Evolutionary conservation across 1,140 invertebrate species (phyloP).

Genomic region (Mycetomoellerius zeteki): DNA sequence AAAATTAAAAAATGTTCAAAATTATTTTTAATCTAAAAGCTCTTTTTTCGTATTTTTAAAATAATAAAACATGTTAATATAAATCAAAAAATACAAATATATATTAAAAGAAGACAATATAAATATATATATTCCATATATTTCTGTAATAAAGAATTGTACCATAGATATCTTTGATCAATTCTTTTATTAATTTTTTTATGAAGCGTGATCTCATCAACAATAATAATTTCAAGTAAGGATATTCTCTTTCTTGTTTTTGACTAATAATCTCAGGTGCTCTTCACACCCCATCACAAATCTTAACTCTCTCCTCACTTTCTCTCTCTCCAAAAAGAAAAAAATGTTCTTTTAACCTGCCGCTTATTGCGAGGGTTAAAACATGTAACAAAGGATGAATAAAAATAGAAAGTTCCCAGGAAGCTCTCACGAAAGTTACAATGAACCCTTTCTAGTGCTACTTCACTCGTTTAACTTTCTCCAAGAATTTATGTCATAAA

Average conservation of each 20-base stretch:
- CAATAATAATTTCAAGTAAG: neutral
- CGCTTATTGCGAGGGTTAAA: constrained; percentile 84
- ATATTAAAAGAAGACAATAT: neutral
- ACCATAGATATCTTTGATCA: neutral
- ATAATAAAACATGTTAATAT: neutral
- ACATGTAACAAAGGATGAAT: constrained; percentile 12
- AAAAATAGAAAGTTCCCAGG: constrained; percentile 80
- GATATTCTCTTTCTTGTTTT: neutral
- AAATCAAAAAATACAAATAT: neutral
- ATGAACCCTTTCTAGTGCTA: constrained; percentile 81
- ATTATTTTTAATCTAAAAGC: constrained; percentile 17
- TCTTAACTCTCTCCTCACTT: constrained; percentile 82
- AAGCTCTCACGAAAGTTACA: constrained; percentile 68
- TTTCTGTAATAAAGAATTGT: constrained; percentile 18
- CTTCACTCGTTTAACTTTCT: constrained; percentile 80
- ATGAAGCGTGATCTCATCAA: neutral
- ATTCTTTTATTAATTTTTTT: neutral
- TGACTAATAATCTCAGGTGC: neutral
- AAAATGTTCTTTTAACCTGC: constrained; percentile 69
- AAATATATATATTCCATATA: constrained; percentile 50
- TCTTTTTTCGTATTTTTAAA: neutral
- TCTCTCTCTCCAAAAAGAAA: constrained; percentile 76
- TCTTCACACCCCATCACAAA: constrained; percentile 74
- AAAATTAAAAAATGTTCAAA: neutral
- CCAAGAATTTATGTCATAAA: constrained; percentile 81